These are phyloP conservation scores for Thripadectes ignobilis DNA, from an alignment of 2,797 vertebrate genomes.

Conservation along the genomic window DNA sequence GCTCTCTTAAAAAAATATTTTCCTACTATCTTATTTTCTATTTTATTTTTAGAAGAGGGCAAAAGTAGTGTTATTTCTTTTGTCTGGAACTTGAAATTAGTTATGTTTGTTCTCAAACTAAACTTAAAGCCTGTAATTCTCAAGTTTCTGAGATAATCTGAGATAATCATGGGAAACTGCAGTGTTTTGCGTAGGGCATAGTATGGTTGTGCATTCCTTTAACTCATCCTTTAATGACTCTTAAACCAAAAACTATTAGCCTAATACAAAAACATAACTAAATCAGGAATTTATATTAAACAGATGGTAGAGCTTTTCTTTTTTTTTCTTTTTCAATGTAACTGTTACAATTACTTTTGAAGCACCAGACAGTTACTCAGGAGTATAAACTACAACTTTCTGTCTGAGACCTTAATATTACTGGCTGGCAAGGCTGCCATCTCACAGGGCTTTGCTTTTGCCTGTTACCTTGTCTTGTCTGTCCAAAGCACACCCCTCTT, in stretches of 20 bases:
- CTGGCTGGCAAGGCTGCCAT: not conserved
- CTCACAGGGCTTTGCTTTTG: not conserved
- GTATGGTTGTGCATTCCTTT: not conserved
- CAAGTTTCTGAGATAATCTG: not conserved
- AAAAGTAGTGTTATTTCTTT: not conserved
- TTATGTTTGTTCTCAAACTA: not conserved
- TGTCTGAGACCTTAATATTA: not conserved
- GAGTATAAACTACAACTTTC: not conserved
- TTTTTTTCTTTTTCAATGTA: not conserved
- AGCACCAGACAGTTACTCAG: not conserved
- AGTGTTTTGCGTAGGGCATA: fast-evolving
- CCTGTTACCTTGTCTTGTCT: constrained; percentile 91
- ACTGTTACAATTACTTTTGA: not conserved
- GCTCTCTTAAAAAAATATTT: not conserved
- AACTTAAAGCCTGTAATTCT: not conserved
- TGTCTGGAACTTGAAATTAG: not conserved
- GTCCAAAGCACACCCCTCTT: constrained; percentile 93
- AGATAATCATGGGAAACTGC: not conserved
- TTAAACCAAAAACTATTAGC: not conserved
- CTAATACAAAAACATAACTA: not conserved
- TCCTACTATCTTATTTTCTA: not conserved
- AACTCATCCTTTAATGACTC: not conserved
- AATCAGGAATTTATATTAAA: not conserved
- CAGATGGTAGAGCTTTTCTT: not conserved
- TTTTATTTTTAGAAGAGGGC: not conserved